Evolutionary conservation across 2,888 invertebrate species (phyloP).

Genomic region (Cantharis flavilabris): DNA sequence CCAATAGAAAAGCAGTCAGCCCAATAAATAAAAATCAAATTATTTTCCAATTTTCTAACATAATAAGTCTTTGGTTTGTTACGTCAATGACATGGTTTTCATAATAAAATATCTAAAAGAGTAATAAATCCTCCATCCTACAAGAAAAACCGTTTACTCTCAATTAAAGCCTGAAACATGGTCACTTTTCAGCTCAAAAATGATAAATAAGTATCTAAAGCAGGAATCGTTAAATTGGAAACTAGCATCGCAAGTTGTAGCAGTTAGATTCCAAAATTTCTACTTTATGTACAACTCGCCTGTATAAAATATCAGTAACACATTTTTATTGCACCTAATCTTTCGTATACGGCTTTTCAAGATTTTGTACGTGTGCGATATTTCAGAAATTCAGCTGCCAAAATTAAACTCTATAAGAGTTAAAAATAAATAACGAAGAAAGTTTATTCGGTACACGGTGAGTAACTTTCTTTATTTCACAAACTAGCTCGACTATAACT

Average conservation of each 20-base stretch:
- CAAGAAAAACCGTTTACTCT: background rate
- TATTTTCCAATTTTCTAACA: background rate
- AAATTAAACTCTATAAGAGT: background rate
- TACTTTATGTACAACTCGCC: background rate
- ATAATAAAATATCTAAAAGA: background rate
- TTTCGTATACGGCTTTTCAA: background rate
- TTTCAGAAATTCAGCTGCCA: no score
- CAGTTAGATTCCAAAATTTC: background rate
- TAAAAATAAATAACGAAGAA: background rate
- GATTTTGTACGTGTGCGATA: background rate
- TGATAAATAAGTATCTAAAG: background rate
- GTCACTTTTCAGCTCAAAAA: background rate
- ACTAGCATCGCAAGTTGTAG: background rate
- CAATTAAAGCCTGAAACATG: background rate
- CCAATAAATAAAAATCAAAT: background rate
- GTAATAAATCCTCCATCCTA: background rate
- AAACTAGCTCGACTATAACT: background rate
- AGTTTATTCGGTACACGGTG: background rate
- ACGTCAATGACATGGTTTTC: background rate
- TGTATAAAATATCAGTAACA: background rate
- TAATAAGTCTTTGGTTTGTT: conserved; percentile 3
- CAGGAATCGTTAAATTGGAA: background rate
- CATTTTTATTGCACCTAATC: background rate
- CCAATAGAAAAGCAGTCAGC: background rate
- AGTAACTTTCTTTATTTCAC: background rate